Conservation (phyloP, 2,888 invertebrate genomes). For the Drosophila nr. perissopoda region DNA sequence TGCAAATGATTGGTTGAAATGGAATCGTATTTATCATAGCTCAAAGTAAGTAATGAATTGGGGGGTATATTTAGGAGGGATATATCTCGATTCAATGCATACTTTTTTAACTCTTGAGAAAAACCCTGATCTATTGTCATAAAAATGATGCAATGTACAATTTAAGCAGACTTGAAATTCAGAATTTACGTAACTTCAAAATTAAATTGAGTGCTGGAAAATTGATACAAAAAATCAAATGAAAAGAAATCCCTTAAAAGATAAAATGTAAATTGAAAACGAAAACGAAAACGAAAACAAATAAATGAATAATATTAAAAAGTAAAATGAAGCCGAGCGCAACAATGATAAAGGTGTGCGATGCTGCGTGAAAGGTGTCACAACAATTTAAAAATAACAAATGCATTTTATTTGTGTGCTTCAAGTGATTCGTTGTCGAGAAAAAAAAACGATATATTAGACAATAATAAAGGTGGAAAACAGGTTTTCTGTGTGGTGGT, state of each 20-base stretch:
- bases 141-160: not conserved
- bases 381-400: slow-evolving; percentile 45
- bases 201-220: not conserved
- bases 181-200: not conserved
- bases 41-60: not conserved
- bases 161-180: not conserved
- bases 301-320: not conserved
- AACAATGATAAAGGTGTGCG: not conserved
- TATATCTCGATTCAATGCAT: not conserved
- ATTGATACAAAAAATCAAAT: not conserved
- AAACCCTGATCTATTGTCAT: not conserved
- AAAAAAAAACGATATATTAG: slow-evolving; percentile 11
- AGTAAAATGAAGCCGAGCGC: not conserved
- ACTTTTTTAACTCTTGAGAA: not conserved
- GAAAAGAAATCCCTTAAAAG: not conserved
- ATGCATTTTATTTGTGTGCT: slow-evolving; percentile 58
- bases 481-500: not conserved
- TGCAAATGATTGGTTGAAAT: not conserved
- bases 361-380: slow-evolving; percentile 12
- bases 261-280: not conserved
- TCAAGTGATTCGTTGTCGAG: slow-evolving; percentile 51
- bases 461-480: slow-evolving; percentile 4
- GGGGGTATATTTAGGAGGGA: not conserved
- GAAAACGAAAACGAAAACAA: not conserved
- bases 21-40: not conserved